phyloP scores from a whole-genome alignment of 1,140 invertebrate genomes.

The Streblospio benedicti region DNA sequence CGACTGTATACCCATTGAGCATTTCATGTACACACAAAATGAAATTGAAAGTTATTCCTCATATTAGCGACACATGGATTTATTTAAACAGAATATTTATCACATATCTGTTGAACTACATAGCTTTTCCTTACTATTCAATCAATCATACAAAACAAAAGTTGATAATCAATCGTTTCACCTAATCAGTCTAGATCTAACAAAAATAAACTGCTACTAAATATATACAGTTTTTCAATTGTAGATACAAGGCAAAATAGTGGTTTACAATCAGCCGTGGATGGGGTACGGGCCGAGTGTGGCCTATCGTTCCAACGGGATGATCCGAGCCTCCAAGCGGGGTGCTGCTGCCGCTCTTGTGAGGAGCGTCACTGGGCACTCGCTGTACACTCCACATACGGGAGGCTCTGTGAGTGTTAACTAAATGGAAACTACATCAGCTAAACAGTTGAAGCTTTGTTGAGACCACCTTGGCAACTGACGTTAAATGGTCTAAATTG shows the following conservation, averaged over 20 bases:
- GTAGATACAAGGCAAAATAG: conserved; percentile 60
- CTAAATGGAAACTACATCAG: too few relatives aligned
- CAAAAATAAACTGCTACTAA: not conserved
- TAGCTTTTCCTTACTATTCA: not conserved
- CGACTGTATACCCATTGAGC: not conserved
- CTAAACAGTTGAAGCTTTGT: too few relatives aligned
- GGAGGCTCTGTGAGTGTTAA: too few relatives aligned
- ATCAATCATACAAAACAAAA: too few relatives aligned
- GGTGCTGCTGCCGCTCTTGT: conserved; percentile 70
- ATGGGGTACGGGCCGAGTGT: conserved; percentile 57
- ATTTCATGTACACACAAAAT: not conserved
- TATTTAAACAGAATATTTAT: not conserved
- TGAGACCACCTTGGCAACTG: too few relatives aligned
- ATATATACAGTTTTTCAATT: not conserved
- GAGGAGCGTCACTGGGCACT: conserved; percentile 66
- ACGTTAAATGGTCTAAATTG: too few relatives aligned
- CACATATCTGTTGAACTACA: not conserved
- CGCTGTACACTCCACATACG: conserved; percentile 44
- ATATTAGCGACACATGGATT: not conserved
- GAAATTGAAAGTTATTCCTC: not conserved
- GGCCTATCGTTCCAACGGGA: conserved; percentile 53
- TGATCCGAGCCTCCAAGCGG: conserved; percentile 52
- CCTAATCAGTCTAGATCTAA: too few relatives aligned
- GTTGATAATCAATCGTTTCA: too few relatives aligned
- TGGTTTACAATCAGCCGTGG: conserved; percentile 63